phyloP scores from a whole-genome alignment of 1,140 invertebrate genomes.

The Pseudomyrmex pallidus region DNA sequence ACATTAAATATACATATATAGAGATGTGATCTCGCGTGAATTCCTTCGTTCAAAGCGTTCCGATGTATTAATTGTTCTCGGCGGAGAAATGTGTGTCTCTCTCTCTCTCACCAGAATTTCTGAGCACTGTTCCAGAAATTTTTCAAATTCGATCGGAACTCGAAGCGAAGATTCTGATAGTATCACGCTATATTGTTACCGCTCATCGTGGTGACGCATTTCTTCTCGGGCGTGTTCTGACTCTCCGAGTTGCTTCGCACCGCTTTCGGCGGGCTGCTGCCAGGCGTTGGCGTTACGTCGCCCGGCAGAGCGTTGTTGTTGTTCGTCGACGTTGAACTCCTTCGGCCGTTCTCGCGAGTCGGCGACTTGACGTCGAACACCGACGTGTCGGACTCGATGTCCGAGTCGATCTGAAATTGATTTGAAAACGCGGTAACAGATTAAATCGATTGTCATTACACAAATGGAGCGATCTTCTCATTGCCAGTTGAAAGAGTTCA shows the following conservation, averaged over 20 bases:
- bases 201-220: slow-evolving; percentile 88
- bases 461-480: no score
- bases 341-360: slow-evolving; percentile 85
- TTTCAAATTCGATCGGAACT: slow-evolving; percentile 81
- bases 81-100: neutral
- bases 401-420: slow-evolving; percentile 86
- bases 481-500: neutral
- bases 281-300: slow-evolving; percentile 78
- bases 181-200: slow-evolving; percentile 89
- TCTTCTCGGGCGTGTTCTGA: slow-evolving; percentile 86
- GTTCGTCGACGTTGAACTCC: slow-evolving; percentile 87
- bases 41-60: slow-evolving; percentile 2
- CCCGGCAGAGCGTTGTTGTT: slow-evolving; percentile 86
- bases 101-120: slow-evolving; percentile 80
- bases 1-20: neutral
- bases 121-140: slow-evolving; percentile 81
- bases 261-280: slow-evolving; percentile 85
- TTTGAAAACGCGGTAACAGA: neutral
- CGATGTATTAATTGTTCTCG: neutral
- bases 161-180: slow-evolving; percentile 83
- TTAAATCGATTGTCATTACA: neutral
- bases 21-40: neutral
- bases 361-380: slow-evolving; percentile 87
- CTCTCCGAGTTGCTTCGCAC: slow-evolving; percentile 87
- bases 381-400: slow-evolving; percentile 87